These are phyloP conservation scores for Hyphantria cunea DNA, from an alignment of 1,140 invertebrate genomes.

Conservation along the genomic window DNA sequence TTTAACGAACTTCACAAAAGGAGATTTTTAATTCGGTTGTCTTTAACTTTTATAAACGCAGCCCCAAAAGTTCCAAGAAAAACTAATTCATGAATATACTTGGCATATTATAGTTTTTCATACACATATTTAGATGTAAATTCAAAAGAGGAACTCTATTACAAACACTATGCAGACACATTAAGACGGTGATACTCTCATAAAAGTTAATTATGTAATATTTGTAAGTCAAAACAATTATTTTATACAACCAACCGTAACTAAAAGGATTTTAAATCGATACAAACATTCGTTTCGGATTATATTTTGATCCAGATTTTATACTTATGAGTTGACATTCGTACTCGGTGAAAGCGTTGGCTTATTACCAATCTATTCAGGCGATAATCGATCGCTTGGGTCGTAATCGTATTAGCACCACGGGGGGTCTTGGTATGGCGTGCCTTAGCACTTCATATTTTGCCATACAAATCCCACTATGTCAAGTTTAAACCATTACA, in stretches of 20 bases:
- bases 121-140: too few species aligned
- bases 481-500: slow-evolving; percentile 2
- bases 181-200: too few species aligned
- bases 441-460: slow-evolving; percentile 33
- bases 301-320: slow-evolving; percentile 62
- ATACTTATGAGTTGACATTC: slow-evolving; percentile 66
- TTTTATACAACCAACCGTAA: slow-evolving; percentile 51
- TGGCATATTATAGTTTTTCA: too few species aligned
- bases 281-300: slow-evolving; percentile 47
- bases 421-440: slow-evolving; percentile 56
- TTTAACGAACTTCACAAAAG: too few species aligned
- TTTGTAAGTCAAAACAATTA: slow-evolving; percentile 21
- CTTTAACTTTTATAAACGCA: too few species aligned
- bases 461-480: not conserved
- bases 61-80: too few species aligned
- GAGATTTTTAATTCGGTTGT: too few species aligned
- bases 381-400: slow-evolving; percentile 63
- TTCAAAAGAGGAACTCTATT: too few species aligned
- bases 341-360: slow-evolving; percentile 65
- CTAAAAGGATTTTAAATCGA: slow-evolving; percentile 58
- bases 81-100: too few species aligned
- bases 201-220: not conserved
- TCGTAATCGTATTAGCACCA: slow-evolving; percentile 65
- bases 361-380: slow-evolving; percentile 57
- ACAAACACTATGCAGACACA: too few species aligned